Conservation (phyloP, 2,113 vertebrate genomes). For the Felis catus region DNA sequence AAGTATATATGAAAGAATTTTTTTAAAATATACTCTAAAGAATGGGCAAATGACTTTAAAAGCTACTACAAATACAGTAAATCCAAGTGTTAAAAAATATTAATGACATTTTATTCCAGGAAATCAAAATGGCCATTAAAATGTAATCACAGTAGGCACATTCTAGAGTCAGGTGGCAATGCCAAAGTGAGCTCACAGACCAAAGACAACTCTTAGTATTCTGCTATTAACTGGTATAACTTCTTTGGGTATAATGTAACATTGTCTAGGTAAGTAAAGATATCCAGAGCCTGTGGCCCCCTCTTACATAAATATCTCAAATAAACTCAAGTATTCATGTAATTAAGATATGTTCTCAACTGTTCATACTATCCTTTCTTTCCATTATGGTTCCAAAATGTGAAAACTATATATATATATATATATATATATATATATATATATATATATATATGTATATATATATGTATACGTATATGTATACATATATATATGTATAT, state of each 20-base stretch:
- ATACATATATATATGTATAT: too few species aligned
- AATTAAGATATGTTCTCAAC: neutral
- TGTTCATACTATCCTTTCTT: neutral
- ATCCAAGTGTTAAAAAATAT: neutral
- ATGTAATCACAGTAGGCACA: neutral
- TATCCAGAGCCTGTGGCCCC: neutral
- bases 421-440: too few species aligned
- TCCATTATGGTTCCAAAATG: neutral
- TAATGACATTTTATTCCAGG: neutral
- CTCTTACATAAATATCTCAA: neutral
- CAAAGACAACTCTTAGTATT: neutral
- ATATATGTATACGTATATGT: too few species aligned
- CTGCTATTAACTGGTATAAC: neutral
- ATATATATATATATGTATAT: too few species aligned
- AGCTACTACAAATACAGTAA: neutral
- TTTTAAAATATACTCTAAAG: neutral
- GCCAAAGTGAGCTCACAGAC: neutral
- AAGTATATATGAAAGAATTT: neutral
- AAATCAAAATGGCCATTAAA: neutral
- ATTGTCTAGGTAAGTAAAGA: neutral
- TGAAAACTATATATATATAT: neutral
- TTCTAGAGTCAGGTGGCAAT: neutral
- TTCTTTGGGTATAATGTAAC: neutral
- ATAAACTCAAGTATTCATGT: neutral
- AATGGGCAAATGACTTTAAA: neutral